Conservation (phyloP, 2,113 vertebrate species). For the Podilymbus podiceps region DNA sequence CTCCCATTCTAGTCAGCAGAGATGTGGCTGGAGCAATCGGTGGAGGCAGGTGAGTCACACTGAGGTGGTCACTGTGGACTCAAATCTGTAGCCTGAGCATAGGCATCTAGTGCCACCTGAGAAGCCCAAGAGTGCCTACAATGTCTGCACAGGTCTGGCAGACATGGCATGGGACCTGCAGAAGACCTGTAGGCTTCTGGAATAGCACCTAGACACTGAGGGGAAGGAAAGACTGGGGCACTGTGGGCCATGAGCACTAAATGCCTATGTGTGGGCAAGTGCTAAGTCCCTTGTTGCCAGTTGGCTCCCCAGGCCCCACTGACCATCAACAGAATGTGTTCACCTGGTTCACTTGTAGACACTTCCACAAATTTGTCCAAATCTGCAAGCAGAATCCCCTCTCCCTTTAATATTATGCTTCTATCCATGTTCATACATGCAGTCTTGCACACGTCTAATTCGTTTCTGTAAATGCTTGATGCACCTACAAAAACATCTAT, state of each 20-base stretch:
- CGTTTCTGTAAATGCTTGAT: not conserved
- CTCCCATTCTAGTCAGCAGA: not conserved
- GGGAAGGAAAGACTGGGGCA: not conserved
- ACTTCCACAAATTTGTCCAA: not conserved
- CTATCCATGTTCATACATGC: not conserved
- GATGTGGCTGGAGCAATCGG: not conserved
- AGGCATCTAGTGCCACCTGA: not conserved
- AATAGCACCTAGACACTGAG: not conserved
- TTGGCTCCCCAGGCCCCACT: not conserved
- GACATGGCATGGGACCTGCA: not conserved
- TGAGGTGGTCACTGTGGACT: not conserved
- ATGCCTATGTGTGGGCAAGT: not conserved
- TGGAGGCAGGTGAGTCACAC: not conserved
- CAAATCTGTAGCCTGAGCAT: not conserved
- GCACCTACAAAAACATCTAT: not conserved
- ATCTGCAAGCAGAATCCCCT: not conserved
- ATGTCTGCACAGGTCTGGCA: not conserved
- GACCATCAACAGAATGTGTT: not conserved
- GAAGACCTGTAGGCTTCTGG: not conserved
- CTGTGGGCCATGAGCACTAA: not conserved
- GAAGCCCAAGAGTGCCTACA: not conserved
- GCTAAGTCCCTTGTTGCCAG: not conserved
- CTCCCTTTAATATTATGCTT: not conserved
- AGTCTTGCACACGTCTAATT: not conserved
- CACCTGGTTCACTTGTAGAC: not conserved